Evolutionary conservation across 2,888 invertebrate genomes (phyloP), one percentile per base, ranked within the genome.

Genomic region (Eristalis pertinax): DNA sequence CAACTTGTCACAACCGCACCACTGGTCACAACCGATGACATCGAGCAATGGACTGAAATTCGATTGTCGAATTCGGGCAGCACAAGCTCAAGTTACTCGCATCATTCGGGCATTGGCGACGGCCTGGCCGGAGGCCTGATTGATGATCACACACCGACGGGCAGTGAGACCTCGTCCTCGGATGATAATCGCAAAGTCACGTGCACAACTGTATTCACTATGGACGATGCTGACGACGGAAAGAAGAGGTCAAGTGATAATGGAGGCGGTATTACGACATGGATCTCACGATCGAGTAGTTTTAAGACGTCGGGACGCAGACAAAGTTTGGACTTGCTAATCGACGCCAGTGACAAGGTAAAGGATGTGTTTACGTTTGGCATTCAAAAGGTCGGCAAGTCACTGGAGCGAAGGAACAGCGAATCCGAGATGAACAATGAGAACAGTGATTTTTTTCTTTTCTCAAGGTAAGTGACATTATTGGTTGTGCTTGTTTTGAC

Each of bases 281-380:
- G 93, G 93, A 90, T 93, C 63, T 91, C 93, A 10, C 90, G 93
- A 38, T 93, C 92, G 65, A 92, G 92, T 74, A 92, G 92, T 89
- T 91, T 92, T 84, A 92, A 92, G 89, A 89, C 89, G 38, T 91
- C 91, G 22, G 90, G 92, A 79, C 93, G 96, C 69, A 93, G 97
- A 29, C 97, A 96, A 92, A 97, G 97, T 88, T 93, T 97, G 41
- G 97, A 97, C 90, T 95, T 96, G 83, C 91, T 97, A 29, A 94
- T 97, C 91, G 96, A 96, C 89, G 97, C 97, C 0, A 95, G 97
- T 50, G 97, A 96, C 92, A 95, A 96, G 90, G 96, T 97, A 85
- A 97, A 97, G 92, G 97, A 97, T 93, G 96, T 97, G 90, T 95
- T 97, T 89, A 95, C 94, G 75, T 96, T 97, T 91, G 96, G 97